Base-by-base conservation (phyloP, 2,113 vertebrate genomes). In the Chrysochloris asiatica region DNA sequence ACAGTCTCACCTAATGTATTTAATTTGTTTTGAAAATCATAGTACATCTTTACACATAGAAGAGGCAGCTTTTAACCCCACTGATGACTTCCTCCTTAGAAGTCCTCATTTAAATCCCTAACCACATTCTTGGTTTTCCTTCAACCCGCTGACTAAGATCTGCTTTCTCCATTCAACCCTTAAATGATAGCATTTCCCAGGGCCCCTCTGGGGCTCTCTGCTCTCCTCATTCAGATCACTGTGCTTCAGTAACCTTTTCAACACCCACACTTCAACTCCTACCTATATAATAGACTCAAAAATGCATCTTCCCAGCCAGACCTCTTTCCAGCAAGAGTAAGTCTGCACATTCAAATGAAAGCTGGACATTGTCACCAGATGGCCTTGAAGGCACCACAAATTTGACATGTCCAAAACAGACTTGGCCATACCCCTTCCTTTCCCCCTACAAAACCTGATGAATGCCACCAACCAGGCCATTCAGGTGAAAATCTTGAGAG, bases 1-100 rank as follows among this genome's bases (percentile, higher is more conserved):
- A 89, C 78, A 89, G 61, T 92, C 83, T 78, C 86, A 88, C 89
- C 92, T 93, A 95, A 96, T 95, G 95, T 96, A 95, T 95, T 96
- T 96, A 96, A 96, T 96, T 96, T 95, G 93, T 92, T 95, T 93
- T 93, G 89, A 93, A 95, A 96, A 94, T 95, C 91, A 87, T 93
- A 95, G 77, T 43, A 81, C 93, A 93, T 96, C 94, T 93, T 96
- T 90, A 94, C 50, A 67, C 92, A 88, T 87, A 78, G 77, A 95
- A 91, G 52, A 95, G 52, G 38, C 83, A 79, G 94, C 94, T 95
- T 95, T 96, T 96, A 96, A 95, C 94, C 89, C 77, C 86, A 73
- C 63, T 93, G 93, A 96, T 86, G 89, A 93, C 92, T 95, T 95
- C 94, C 96, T 96, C 86, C 81, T 95, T 88, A 73, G 76, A 93